These are phyloP conservation scores for Diarsia brunnea DNA, from an alignment of 2,888 invertebrate genomes.

Conservation along the genomic window DNA sequence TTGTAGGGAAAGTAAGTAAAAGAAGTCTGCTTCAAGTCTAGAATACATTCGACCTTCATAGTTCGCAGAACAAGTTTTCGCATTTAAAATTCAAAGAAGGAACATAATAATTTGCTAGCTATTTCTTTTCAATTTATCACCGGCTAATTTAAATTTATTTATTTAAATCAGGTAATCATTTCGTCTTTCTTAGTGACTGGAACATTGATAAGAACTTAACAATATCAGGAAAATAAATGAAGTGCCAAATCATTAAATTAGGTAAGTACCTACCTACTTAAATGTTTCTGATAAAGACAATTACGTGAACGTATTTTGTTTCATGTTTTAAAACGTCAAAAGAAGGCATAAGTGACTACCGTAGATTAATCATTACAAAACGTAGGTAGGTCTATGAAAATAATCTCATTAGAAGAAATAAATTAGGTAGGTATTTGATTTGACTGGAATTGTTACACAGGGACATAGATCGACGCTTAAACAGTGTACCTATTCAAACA, in stretches of 20 bases:
- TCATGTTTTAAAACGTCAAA: background rate
- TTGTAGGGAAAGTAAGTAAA: constrained; percentile 36
- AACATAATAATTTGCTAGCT: constrained; percentile 13
- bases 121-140: constrained; percentile 21
- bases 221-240: background rate
- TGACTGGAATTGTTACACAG: background rate
- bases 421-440: constrained; percentile 2
- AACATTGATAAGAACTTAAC: constrained; percentile 14
- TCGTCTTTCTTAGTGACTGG: constrained; percentile 6
- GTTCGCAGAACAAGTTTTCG: constrained; percentile 46
- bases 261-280: too few relatives aligned
- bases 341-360: too few relatives aligned
- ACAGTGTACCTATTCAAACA: too few relatives aligned
- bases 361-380: too few relatives aligned
- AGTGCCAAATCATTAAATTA: background rate
- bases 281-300: background rate
- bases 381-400: background rate
- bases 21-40: constrained; percentile 43
- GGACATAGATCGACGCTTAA: too few relatives aligned
- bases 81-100: constrained; percentile 30
- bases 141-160: constrained; percentile 25
- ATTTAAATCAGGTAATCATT: constrained; percentile 17
- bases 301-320: background rate
- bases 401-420: background rate
- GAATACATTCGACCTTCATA: constrained; percentile 34